Evolutionary conservation across 2,113 vertebrate species (phyloP), one percentile per base, ranked within the genome.

Genomic region (Falco punctatus): DNA sequence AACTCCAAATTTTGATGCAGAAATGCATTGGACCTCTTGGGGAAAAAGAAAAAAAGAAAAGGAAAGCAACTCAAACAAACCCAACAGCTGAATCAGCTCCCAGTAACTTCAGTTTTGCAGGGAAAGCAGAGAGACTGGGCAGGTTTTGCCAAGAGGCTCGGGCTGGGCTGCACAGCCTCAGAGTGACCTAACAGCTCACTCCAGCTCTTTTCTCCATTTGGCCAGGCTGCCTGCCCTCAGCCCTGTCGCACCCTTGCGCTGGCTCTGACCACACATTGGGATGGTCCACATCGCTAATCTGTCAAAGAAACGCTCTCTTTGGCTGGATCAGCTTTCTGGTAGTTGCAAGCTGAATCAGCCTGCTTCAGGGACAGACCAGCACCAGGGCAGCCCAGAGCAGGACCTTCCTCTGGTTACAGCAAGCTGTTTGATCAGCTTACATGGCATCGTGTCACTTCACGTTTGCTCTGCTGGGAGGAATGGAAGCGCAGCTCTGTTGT

Each of bases 251-350:
- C 49, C 38, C 44, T 55, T 2, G 0, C 14, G 10, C 17, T 26
- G 55, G 10, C 58, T 90, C 79, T 69, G 57, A 46, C n/a, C 33
- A 66, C 38, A 15, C 0, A 0, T 61, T 51, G 16, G 21, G 38
- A 90, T 2, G 20, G 69, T 28, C 17, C 72, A 58, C 0, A 0
- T 64, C 2, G 2, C 28, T 90, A 18, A 51, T 6, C 13, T 38
- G 75, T 64, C 49, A 73, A 15, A 61, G 11, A 90, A 81, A 79
- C 6, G 10, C 7, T 77, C 24, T 44, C n/a, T 61, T 18, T 33
- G 40, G 46, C 81, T 51, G 35, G 15, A 22, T 72, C 40, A 26
- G 38, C 30, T 70, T 71, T 78, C 77, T 61, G 27, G 27, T 23
- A 62, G 73, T 32, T 59, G 74, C 10, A 42, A 40, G 13, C 62